Conservation (phyloP, 1,140 invertebrate genomes). For the Hyles vespertilio region DNA sequence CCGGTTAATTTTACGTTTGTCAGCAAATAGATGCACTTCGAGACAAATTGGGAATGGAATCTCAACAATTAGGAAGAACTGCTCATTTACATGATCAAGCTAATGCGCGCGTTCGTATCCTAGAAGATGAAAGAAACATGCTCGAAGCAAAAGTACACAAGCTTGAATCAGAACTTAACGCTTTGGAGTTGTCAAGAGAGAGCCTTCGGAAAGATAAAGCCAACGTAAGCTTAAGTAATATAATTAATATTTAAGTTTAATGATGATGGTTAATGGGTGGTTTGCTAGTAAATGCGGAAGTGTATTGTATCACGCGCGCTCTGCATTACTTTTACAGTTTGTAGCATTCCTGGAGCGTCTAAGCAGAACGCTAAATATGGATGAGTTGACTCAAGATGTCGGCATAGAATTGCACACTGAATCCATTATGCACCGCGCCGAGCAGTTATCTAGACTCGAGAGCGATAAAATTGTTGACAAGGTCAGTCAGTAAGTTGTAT, state of each 20-base stretch:
- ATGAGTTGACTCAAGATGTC: slow-evolving; percentile 85
- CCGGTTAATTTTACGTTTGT: slow-evolving; percentile 7
- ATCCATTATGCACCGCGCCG: slow-evolving; percentile 83
- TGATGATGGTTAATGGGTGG: background rate
- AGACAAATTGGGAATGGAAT: slow-evolving; percentile 81
- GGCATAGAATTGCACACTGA: slow-evolving; percentile 88
- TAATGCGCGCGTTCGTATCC: slow-evolving; percentile 77
- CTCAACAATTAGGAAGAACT: slow-evolving; percentile 79
- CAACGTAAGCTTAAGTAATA: slow-evolving; percentile 61
- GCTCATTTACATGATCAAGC: slow-evolving; percentile 80
- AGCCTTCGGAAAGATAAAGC: slow-evolving; percentile 81
- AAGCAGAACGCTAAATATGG: slow-evolving; percentile 83
- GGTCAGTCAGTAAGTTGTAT: slow-evolving; percentile 68
- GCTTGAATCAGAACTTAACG: slow-evolving; percentile 81
- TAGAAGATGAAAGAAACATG: slow-evolving; percentile 83
- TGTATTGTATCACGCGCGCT: background rate
- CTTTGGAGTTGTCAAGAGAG: slow-evolving; percentile 79
- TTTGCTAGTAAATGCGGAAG: background rate
- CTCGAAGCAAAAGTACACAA: slow-evolving; percentile 83
- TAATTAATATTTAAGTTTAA: background rate
- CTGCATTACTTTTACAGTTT: slow-evolving; percentile 75
- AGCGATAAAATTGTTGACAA: slow-evolving; percentile 87
- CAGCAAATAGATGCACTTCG: slow-evolving; percentile 83
- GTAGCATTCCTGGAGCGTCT: slow-evolving; percentile 84
- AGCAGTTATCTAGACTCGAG: slow-evolving; percentile 85